Conservation (phyloP, 1,140 invertebrate genomes). For the Acyrthosiphon pisum region DNA sequence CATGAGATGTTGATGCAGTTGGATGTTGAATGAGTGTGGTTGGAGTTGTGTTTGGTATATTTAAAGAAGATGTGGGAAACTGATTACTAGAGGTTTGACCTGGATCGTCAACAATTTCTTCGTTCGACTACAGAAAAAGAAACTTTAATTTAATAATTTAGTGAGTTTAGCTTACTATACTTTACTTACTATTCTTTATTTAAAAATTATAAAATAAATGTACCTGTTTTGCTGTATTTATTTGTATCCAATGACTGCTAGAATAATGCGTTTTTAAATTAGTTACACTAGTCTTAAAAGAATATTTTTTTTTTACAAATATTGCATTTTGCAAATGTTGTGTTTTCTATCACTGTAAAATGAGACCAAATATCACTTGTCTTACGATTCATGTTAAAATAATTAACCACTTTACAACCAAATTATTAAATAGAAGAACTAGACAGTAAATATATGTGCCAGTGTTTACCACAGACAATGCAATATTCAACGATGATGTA, state of each 20-base stretch:
- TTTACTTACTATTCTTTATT: not conserved
- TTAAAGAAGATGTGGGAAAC: not conserved
- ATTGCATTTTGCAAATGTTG: too few species aligned
- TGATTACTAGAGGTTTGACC: not conserved
- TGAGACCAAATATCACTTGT: too few species aligned
- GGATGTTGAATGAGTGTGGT: not conserved
- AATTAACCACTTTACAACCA: not conserved
- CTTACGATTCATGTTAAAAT: too few species aligned
- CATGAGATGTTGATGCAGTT: not conserved
- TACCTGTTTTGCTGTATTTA: not conserved
- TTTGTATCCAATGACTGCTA: not conserved
- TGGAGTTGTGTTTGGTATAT: not conserved
- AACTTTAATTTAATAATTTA: not conserved
- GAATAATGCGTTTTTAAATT: conserved; percentile 15
- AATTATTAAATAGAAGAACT: too few species aligned
- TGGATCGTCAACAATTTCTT: not conserved
- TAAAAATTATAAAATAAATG: not conserved
- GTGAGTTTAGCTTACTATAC: not conserved
- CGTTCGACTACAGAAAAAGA: not conserved
- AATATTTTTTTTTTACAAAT: conserved; percentile 36
- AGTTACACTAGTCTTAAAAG: not conserved
- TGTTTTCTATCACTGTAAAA: too few species aligned
- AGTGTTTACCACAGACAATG: too few species aligned
- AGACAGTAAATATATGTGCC: too few species aligned
- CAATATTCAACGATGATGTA: too few species aligned